Conservation (phyloP, 2,113 vertebrate genomes). For the Panthera uncia region DNA sequence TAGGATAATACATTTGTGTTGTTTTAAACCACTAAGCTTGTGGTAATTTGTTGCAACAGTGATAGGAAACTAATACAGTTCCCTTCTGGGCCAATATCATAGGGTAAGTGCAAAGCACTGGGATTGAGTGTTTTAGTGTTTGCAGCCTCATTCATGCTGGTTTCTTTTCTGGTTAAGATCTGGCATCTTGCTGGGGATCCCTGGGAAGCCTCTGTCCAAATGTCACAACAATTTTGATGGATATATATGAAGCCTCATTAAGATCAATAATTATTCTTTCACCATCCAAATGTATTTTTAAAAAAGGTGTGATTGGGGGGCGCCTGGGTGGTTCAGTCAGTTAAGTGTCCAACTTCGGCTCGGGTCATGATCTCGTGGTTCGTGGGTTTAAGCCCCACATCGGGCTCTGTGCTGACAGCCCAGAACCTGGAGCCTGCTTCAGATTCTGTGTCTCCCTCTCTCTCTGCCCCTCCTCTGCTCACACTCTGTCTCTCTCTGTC, state of each 20-base stretch:
- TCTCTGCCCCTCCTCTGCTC: too few species aligned
- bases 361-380: too few species aligned
- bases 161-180: not conserved
- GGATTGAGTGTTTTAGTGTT: not conserved
- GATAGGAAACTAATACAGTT: accelerated
- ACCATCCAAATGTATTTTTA: not conserved
- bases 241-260: not conserved
- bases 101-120: accelerated
- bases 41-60: too few species aligned
- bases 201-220: conserved; percentile 33
- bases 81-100: not conserved
- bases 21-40: not conserved
- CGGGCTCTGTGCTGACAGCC: too few species aligned
- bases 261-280: not conserved
- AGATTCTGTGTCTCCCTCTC: too few species aligned
- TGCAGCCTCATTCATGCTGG: accelerated
- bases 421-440: too few species aligned
- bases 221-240: conserved; percentile 44
- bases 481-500: too few species aligned
- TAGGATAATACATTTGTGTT: not conserved
- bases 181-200: not conserved
- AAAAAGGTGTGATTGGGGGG: not conserved
- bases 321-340: too few species aligned
- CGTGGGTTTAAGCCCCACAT: too few species aligned
- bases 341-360: too few species aligned